Evolutionary conservation across 2,888 invertebrate species (phyloP), one percentile per base, ranked within the genome.

Genomic region (Rotaria macrura): DNA sequence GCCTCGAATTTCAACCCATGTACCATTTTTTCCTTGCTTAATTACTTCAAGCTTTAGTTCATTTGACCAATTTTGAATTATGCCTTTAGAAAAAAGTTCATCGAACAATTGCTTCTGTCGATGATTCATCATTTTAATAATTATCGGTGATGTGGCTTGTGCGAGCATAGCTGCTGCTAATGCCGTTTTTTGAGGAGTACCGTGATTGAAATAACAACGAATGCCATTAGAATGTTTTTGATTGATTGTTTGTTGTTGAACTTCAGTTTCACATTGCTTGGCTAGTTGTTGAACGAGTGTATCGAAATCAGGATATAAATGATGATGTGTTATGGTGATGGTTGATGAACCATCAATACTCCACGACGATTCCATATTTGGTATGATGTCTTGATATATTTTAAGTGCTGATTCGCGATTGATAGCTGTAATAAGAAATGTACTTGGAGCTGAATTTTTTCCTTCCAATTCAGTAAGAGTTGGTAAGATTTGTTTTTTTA

Each of bases 91-190:
- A 23, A 55, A 55, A 40, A 84, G 54, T 84, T 84, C 84, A 25
- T 43, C 38, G 49, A 84, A 84, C 34, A 84, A 23, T 47, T 54
- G 54, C 14, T 49, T 52, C n/a, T 84, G 54, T n/a, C 40, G 54
- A 57, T n/a, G 9, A 57, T 54, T 55, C 6, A 10, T 38, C 25
- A 55, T 38, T 38, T 57, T 54, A 20, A 84, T 84, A 43, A 38
- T 84, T 38, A 49, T 84, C 9, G 84, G 47, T 38, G 84, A 84
- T 25, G 57, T 55, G 3, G 57, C 55, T 38, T 57, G 34, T 43
- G 38, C 38, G n/a, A 84, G 84, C 54, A 40, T 84, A 9, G 54
- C 57, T 38, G 84, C 84, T 49, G 57, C 84, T 40, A 52, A n/a
- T 12, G 38, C 57, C 25, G 47, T 84, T 57, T 84, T 84, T n/a